These are phyloP conservation scores for Lasioglossum morio DNA, from an alignment of 2,888 invertebrate genomes.

Conservation along the genomic window DNA sequence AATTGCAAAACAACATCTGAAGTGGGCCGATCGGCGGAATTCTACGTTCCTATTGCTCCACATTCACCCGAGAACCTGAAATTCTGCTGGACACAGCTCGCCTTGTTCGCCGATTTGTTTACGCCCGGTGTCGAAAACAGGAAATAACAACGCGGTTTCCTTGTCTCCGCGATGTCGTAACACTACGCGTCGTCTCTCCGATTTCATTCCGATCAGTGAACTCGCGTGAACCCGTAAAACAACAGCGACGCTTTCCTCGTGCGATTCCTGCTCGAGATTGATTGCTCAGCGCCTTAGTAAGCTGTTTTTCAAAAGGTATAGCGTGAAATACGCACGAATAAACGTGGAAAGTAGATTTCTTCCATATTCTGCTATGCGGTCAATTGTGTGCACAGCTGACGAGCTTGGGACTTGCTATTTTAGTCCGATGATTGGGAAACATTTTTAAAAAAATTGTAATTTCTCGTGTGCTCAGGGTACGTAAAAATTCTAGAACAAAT, in stretches of 20 bases:
- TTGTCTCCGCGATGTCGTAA: background rate
- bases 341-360: background rate
- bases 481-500: too few species aligned
- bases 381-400: too few species aligned
- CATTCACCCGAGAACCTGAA: background rate
- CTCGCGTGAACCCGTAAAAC: background rate
- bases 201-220: background rate
- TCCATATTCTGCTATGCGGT: too few species aligned
- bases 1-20: background rate
- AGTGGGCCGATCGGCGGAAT: background rate
- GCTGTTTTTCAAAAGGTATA: background rate
- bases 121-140: constrained; percentile 3
- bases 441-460: too few species aligned
- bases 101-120: background rate
- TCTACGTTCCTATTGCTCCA: background rate
- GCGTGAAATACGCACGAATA: background rate
- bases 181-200: background rate
- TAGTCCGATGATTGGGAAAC: background rate
- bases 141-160: background rate
- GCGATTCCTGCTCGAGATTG: background rate
- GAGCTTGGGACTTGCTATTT: background rate
- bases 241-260: background rate
- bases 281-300: background rate
- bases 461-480: too few species aligned
- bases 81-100: background rate